Evolutionary conservation across 37 sponge, comb jelly and placozoan genomes (phyloP), one percentile per base, ranked within the genome.

Genomic region (Hexactinellida sp.): DNA sequence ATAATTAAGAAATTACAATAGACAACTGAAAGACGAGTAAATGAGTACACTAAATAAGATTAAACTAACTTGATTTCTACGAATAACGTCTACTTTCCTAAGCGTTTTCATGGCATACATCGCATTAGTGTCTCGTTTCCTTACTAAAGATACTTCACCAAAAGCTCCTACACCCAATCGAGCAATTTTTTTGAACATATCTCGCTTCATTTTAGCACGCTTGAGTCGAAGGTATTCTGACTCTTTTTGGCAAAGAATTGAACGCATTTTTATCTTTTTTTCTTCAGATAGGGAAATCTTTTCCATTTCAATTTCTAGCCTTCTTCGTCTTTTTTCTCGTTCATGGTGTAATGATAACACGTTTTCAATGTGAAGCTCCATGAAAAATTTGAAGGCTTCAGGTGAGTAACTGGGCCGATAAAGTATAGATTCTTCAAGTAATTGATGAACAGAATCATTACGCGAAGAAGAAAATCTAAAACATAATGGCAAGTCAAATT

Each of bases 31-130:
- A n/a, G n/a, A n/a, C n/a, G n/a, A n/a, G n/a, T n/a, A n/a, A n/a
- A n/a, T n/a, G n/a, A n/a, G n/a, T n/a, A n/a, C n/a, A n/a, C n/a
- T n/a, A n/a, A n/a, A n/a, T n/a, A n/a, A n/a, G n/a, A n/a, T n/a
- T n/a, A n/a, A n/a, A n/a, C n/a, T n/a, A n/a, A 91, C 91, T 86
- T 97, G 98, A 84, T 97, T 93, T 83, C 93, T 55, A 38, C 89
- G 76, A 82, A 94, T 47, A 7, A 97, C 95, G 38, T 97, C 98
- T 3, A 88, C 93, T 82, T 97, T 97, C 24, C 93, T 38, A 28
- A 97, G 89, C 0, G 93, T 97, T 85, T 97, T 97, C 98, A 97
- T 94, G 32, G 98, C 98, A 84, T 97, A 97, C 54, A 94, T 82
- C 23, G 86, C 87, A 23, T 85, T 86, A 0, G 94, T 97, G 88